Evolutionary conservation across 2,113 vertebrate genomes (phyloP).

Genomic region (Sorex fumeus): DNA sequence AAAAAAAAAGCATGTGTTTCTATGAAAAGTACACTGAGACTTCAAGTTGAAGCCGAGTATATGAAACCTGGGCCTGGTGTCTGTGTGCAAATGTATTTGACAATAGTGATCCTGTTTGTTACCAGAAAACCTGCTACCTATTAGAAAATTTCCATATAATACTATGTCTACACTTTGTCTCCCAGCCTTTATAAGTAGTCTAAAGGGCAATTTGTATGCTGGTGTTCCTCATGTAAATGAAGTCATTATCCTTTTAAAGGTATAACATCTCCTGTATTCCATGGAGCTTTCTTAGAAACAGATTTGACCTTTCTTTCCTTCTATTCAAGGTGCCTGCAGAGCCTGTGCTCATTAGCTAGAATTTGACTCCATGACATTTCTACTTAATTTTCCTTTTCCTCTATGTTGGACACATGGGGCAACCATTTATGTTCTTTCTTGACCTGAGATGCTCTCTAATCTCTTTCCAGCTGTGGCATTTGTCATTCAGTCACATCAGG

Average conservation of each 20-base stretch:
- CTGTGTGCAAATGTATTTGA: slow-evolving; percentile 24
- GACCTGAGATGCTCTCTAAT: slow-evolving; percentile 84
- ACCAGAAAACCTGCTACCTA: slow-evolving; percentile 4
- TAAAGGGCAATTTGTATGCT: slow-evolving; percentile 74
- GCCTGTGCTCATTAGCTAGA: slow-evolving; percentile 80
- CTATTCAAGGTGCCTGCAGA: slow-evolving; percentile 75
- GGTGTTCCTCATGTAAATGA: slow-evolving; percentile 80
- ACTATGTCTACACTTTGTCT: slow-evolving; percentile 61
- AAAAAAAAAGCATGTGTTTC: slow-evolving; percentile 42
- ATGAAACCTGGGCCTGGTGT: background rate
- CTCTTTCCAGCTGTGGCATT: slow-evolving; percentile 85
- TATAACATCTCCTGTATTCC: slow-evolving; percentile 62
- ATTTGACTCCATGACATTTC: slow-evolving; percentile 85
- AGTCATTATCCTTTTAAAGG: slow-evolving; percentile 82
- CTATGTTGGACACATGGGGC: slow-evolving; percentile 81
- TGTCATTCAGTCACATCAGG: slow-evolving; percentile 84
- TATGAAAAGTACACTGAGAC: slow-evolving; percentile 21
- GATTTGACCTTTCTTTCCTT: slow-evolving; percentile 80
- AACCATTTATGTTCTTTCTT: slow-evolving; percentile 82
- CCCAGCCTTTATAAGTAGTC: slow-evolving; percentile 46
- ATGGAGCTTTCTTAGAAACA: slow-evolving; percentile 72
- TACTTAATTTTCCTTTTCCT: slow-evolving; percentile 83
- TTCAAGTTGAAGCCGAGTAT: slow-evolving; percentile 17
- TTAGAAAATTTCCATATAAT: slow-evolving; percentile 57
- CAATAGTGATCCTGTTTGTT: slow-evolving; percentile 49